Base-by-base conservation (phyloP, 1,140 invertebrate species). In the Steinernema feltiae region DNA sequence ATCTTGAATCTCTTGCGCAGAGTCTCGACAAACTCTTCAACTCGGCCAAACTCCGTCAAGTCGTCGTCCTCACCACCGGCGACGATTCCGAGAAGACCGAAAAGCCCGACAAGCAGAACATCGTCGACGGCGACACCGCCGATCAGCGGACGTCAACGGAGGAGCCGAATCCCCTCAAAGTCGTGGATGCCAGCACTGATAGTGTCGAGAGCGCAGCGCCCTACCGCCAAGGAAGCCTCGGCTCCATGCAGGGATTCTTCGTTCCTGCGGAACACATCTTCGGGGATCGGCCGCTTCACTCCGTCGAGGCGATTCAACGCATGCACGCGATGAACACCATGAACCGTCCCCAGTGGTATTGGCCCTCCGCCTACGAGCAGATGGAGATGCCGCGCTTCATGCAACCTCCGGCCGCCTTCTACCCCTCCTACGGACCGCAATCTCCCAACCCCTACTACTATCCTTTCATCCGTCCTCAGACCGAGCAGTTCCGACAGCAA, bases 221-320 rank as follows among this genome's bases (percentile, higher is more conserved):
- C 12, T 63, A 63, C 53, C 53, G 53, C 53, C 24, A 12, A 63
- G 53, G 53, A 63, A 63, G 24, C 53, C 53, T 63, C 53, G 53
- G 53, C 12, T 63, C 53, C 15, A 15, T 63, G 15, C 53, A 63
- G 53, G 53, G 53, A 15, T 15, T 63, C 53, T 63, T 63, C 53
- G 53, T 63, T 27, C 53, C 53, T 21, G 53, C 53, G 12, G 53
- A 63, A 21, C 53, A 63, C 53, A 12, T 63, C 24, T 63, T 63
- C 35, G 35, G 35, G 7, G 53, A 63, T 7, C 53, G 53, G 7
- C 53, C 53, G 7, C 7, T 41, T 41, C 35, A 41, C 35, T 18
- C 35, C 7, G 7, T 41, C 35, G 35, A 41, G 53, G 53, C 53
- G 15, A 7, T 63, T 63, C 24, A 21, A 3, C 53, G 53, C 53